Conservation (phyloP, 2,888 invertebrate genomes). For the Serrognathus titanus region DNA sequence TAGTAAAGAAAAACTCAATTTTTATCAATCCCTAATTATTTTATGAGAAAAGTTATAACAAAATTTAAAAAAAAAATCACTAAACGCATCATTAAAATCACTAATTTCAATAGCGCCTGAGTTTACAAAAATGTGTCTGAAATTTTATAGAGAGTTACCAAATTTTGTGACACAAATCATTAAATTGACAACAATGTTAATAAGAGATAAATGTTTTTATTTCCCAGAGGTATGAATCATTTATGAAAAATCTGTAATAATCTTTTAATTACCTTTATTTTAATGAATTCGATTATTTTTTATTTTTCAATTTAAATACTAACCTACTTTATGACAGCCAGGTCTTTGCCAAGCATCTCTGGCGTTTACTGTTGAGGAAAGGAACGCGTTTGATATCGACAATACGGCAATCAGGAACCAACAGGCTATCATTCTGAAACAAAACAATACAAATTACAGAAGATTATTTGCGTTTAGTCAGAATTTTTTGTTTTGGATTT, state of each 20-base stretch:
- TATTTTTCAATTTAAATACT: slow-evolving; percentile 34
- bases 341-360: slow-evolving; percentile 67
- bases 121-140: no score
- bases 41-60: no score
- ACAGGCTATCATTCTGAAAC: slow-evolving; percentile 46
- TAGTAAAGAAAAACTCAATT: no score
- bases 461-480: background rate
- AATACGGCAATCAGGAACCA: slow-evolving; percentile 44
- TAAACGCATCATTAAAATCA: no score
- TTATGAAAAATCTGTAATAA: background rate
- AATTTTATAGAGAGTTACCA: no score
- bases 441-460: slow-evolving; percentile 9
- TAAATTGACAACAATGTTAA: no score
- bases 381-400: slow-evolving; percentile 40
- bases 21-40: no score
- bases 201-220: no score
- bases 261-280: background rate
- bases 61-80: no score
- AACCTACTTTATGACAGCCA: slow-evolving; percentile 78
- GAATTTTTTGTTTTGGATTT: background rate
- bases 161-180: no score
- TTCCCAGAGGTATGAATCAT: no score
- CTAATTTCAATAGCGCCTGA: no score
- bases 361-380: slow-evolving; percentile 33
- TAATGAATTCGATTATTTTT: background rate